Conservation (phyloP, 2,113 vertebrate species). For the Seriola aureovittata region DNA sequence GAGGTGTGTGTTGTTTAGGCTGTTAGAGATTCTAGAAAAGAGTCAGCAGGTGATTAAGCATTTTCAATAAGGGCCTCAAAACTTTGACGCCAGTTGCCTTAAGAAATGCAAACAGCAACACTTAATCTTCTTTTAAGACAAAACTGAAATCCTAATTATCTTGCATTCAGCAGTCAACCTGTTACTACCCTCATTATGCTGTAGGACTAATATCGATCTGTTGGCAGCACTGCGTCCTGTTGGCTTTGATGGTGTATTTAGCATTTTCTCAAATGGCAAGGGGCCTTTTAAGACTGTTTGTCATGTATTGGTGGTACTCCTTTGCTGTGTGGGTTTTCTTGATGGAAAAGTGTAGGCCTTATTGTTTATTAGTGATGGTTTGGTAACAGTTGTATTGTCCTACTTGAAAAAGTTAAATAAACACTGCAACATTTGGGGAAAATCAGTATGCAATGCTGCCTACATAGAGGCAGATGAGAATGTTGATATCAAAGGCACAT, state of each 20-base stretch:
- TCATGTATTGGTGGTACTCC: constrained; percentile 8
- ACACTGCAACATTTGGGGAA: background rate
- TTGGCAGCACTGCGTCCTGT: constrained; percentile 34
- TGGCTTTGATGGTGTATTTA: constrained; percentile 58
- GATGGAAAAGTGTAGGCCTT: background rate
- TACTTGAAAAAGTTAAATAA: constrained; percentile 6
- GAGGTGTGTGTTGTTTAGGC: constrained; percentile 9
- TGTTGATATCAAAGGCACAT: background rate
- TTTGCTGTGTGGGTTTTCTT: constrained; percentile 14
- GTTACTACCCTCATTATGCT: constrained; percentile 45
- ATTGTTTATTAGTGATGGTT: background rate
- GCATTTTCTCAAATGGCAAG: constrained; percentile 43
- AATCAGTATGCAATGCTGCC: constrained; percentile 2
- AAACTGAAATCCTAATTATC: constrained; percentile 48
- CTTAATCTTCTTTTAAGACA: constrained; percentile 29
- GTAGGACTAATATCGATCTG: constrained; percentile 64
- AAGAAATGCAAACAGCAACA: constrained; percentile 15
- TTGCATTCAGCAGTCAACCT: constrained; percentile 48
- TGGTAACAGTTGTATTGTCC: constrained; percentile 5
- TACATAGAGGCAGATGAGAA: constrained; percentile 2
- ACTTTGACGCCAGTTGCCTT: constrained; percentile 24
- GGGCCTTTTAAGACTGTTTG: constrained; percentile 11
- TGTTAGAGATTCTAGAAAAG: constrained; percentile 11
- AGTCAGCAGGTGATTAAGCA: background rate
- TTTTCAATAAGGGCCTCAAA: constrained; percentile 23